Conservation (phyloP, 2,888 invertebrate species). For the Halictus quadricinctus region DNA sequence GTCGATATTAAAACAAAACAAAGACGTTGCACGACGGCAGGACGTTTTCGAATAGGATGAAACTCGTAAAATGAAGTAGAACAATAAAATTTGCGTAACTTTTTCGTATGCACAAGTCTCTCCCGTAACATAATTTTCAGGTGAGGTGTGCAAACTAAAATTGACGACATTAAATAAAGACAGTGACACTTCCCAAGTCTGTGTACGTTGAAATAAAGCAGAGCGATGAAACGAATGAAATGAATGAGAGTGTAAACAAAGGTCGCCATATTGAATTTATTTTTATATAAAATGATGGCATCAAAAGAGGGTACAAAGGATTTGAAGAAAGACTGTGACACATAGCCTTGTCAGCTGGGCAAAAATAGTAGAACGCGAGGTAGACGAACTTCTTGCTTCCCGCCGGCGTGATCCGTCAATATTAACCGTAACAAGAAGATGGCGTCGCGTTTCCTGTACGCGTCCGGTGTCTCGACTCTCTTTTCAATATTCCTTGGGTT, state of each 20-base stretch:
- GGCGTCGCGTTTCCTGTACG: not conserved
- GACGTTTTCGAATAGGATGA: no score
- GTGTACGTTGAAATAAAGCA: no score
- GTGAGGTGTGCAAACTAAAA: no score
- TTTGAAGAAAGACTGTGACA: not conserved
- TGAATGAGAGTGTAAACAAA: not conserved
- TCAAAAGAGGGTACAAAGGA: not conserved
- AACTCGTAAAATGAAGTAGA: no score
- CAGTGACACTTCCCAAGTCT: no score
- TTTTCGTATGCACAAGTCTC: no score
- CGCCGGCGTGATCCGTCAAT: not conserved
- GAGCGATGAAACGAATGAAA: no score
- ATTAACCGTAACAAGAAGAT: slow-evolving; percentile 8
- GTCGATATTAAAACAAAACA: no score
- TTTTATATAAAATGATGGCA: not conserved
- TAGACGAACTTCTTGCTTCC: not conserved
- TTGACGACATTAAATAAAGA: no score
- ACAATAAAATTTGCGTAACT: no score
- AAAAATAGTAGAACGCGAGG: not conserved
- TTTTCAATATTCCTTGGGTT: slow-evolving; percentile 9
- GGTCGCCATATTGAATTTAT: not conserved
- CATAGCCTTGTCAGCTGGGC: not conserved
- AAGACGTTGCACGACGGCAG: no score
- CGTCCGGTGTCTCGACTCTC: not conserved
- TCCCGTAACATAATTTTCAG: no score